Evolutionary conservation across 2,113 vertebrate genomes (phyloP).

Genomic region (Myotis yumanensis): DNA sequence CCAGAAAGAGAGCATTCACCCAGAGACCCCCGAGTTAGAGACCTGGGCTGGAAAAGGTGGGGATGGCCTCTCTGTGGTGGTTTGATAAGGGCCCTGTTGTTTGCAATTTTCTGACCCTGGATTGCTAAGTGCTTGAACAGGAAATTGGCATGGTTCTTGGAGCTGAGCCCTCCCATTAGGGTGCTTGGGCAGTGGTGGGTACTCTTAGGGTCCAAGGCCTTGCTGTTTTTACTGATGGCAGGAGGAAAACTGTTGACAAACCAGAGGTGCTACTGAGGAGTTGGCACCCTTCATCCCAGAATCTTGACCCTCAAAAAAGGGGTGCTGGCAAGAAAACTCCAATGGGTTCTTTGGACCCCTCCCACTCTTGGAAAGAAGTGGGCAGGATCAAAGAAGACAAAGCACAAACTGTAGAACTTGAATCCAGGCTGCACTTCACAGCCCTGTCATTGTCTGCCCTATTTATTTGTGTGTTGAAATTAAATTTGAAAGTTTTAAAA

Average conservation of each 20-base stretch:
- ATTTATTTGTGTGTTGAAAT: constrained; percentile 90
- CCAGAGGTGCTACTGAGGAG: constrained; percentile 53
- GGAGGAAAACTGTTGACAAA: neutral
- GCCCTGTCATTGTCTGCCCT: constrained; percentile 81
- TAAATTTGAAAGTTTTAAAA: constrained; percentile 85
- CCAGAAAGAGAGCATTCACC: constrained; percentile 10
- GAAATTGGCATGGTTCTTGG: constrained; percentile 2
- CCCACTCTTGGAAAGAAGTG: neutral
- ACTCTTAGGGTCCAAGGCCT: neutral
- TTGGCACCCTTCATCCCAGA: neutral
- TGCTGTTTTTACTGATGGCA: neutral
- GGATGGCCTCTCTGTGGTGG: neutral
- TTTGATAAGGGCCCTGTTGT: constrained; percentile 66
- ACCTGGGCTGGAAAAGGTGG: neutral
- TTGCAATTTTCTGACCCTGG: constrained; percentile 73
- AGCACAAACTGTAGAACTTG: constrained; percentile 82
- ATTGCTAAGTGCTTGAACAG: neutral
- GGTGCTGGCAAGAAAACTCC: neutral
- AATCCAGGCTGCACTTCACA: constrained; percentile 79
- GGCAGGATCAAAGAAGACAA: constrained; percentile 41
- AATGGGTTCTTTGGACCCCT: neutral
- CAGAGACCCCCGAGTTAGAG: neutral
- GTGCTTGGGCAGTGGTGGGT: neutral
- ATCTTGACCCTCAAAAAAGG: neutral
- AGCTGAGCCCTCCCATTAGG: neutral